Percentiles rank a stretch among this genome's conserved stretches.
Evolutionary conservation across 2,888 invertebrate genomes (phyloP).

Genomic region (Chaetogeoica ovagalla): DNA sequence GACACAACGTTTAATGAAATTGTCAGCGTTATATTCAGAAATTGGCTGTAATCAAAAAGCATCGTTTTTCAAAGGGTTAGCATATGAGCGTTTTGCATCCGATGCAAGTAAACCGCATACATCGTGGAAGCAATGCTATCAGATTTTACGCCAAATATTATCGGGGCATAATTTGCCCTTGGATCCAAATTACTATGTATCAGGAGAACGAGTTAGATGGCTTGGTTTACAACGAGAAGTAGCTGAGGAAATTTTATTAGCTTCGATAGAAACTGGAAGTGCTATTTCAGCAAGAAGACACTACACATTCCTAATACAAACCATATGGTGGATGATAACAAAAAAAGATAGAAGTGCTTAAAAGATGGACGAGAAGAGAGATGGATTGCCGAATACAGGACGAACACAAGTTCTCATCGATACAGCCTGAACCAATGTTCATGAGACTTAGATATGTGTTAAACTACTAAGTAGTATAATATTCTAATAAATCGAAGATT

Average conservation of each 20-base stretch:
- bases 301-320: slow-evolving; percentile 90
- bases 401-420: too few relatives aligned
- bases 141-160: slow-evolving; percentile 86
- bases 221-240: slow-evolving; percentile 85
- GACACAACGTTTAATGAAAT: slow-evolving; percentile 85
- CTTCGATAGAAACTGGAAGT: slow-evolving; percentile 88
- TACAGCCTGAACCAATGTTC: too few relatives aligned
- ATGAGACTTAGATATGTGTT: too few relatives aligned
- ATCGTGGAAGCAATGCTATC: slow-evolving; percentile 91
- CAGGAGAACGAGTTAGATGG: slow-evolving; percentile 69
- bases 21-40: slow-evolving; percentile 87
- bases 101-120: slow-evolving; percentile 80
- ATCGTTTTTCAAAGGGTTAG: too few relatives aligned
- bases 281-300: slow-evolving; percentile 89
- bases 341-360: slow-evolving; percentile 78
- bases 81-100: slow-evolving; percentile 91
- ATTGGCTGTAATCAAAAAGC: slow-evolving; percentile 92
- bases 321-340: slow-evolving; percentile 81
- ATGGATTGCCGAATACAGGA: too few relatives aligned
- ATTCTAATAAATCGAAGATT: too few relatives aligned
- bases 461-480: too few relatives aligned
- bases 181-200: slow-evolving; percentile 80
- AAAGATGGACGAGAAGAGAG: too few relatives aligned
- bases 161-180: slow-evolving; percentile 87
- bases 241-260: slow-evolving; percentile 88